Evolutionary conservation across 2,888 invertebrate genomes (phyloP), one percentile per base, ranked within the genome.

Genomic region (Aelia acuminata): DNA sequence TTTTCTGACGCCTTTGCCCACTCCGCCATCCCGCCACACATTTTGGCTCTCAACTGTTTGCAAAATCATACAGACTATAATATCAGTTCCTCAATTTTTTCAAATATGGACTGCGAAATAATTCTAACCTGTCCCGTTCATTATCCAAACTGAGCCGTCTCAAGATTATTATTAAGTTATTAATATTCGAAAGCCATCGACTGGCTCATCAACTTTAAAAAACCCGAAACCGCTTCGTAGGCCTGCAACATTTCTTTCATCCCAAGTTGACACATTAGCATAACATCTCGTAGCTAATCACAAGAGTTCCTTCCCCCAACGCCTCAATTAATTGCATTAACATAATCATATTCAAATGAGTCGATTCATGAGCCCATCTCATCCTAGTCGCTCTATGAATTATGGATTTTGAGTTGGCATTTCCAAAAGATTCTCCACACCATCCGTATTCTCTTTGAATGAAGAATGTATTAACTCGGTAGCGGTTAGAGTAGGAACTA

Each of bases 311-410:
- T n/a, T n/a, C n/a, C n/a, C 43, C 43, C 43, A 47, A n/a, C 63
- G 15, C 18, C 18, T 47, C 80, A 80, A 80, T 80, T 80, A 80
- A 80, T 43, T 80, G 11, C 18, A 47, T 80, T 47, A n/a, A n/a
- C 80, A 80, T 80, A 80, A 80, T 80, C 80, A 47, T 80, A 80
- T 80, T 80, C 80, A 80, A 80, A 80, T 80, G 80, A 80, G 80
- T 4, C 43, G 43, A 80, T 80, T 80, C 80, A 15, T n/a, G 43
- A 7, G 80, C n/a, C 80, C n/a, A 43, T 22, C 43, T 80, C 80
- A 43, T 80, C 80, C 43, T 31, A 35, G 75, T 31, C 20, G 39
- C 4, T 22, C 39, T 75, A 80, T 80, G 80, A 80, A 80, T 80
- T 80, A 80, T 80, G 80, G 39, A 80, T 80, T 80, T 43, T 43